Evolutionary conservation across 92 coral and sea anemone species (phyloP).

Genomic region (Porites cylindrica): DNA sequence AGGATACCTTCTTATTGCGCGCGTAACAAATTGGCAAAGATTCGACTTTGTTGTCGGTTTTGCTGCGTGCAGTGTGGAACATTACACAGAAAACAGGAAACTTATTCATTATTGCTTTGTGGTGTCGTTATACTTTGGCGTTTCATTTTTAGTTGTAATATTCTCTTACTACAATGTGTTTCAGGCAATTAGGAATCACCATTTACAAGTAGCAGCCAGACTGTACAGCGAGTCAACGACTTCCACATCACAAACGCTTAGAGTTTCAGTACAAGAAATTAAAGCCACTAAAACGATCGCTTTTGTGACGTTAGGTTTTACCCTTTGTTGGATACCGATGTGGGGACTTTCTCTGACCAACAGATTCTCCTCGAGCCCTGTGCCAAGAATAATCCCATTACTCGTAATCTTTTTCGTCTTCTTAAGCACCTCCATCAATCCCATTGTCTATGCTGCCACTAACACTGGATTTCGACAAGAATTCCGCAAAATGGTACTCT

Average conservation of each 20-base stretch:
- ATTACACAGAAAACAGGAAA: constrained; percentile 9
- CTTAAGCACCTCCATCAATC: constrained; percentile 19
- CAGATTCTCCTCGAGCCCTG: neutral
- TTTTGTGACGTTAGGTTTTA: neutral
- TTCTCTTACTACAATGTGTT: constrained; percentile 42
- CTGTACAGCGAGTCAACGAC: neutral
- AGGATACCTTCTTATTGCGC: constrained; percentile 19
- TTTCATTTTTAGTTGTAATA: constrained; percentile 5
- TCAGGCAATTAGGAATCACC: constrained; percentile 6
- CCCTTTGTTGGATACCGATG: constrained; percentile 22
- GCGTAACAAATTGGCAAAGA: constrained; percentile 21
- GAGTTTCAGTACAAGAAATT: constrained; percentile 11
- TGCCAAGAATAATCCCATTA: neutral
- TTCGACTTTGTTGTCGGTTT: constrained; percentile 35
- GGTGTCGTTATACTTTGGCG: constrained; percentile 7
- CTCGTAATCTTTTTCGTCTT: neutral
- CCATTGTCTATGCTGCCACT: constrained; percentile 14
- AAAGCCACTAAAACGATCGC: neutral
- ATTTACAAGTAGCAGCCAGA: neutral
- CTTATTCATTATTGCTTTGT: constrained; percentile 42
- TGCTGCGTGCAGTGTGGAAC: constrained; percentile 37
- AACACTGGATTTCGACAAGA: constrained; percentile 3
- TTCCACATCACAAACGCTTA: neutral
- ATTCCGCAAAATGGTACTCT: neutral
- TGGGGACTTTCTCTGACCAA: neutral